Base-by-base conservation (phyloP, 1,140 invertebrate genomes). In the Drosophila baimaii region DNA sequence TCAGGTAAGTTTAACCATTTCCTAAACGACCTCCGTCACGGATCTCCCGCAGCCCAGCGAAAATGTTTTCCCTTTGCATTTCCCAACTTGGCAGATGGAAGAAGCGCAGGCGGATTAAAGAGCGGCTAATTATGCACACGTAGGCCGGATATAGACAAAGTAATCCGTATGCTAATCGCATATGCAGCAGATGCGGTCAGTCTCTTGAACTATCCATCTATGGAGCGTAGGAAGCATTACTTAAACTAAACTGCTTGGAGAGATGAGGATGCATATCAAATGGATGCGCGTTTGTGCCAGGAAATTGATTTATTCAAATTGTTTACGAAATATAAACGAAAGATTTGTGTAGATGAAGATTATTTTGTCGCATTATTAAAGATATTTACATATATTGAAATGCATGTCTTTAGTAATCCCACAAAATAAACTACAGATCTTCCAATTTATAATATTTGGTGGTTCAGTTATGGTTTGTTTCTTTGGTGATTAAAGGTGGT, bases 141-240 rank as follows among this genome's bases (percentile, higher is more conserved):
- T 93, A 98, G 99, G 63, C 98, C 98, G 69, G 97, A 98, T 94
- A 98, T 99, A 58, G 99, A 93, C 99, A 98, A 93, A 35, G 62
- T 69, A 69, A 68, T 69, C 62, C 96, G 56, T 77, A 81, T 77
- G 79, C 51, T 82, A 82, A 82, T 82, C 80, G 44, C 27, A 52
- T 76, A n/a, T n/a, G n/a, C n/a, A n/a, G 62, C 56, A 73, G 44
- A 52, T 58, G 49, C 39, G 57, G 61, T 56, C 55, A 66, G 49
- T 52, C 43, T 41, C 47, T 43, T 37, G 5, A 56, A 25, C 21
- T 33, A 13, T 51, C 63, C 17, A 13, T 49, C 27, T 63, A 71
- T 39, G 74, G 59, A 9, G 43, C 46, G 37, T 64, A 74, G 74
- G 70, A 82, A 82, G 44, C 56, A 78, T 79, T 79, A 66, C 55